Evolutionary conservation across 2,888 invertebrate genomes (phyloP).

Genomic region (Tenthredo distinguenda): DNA sequence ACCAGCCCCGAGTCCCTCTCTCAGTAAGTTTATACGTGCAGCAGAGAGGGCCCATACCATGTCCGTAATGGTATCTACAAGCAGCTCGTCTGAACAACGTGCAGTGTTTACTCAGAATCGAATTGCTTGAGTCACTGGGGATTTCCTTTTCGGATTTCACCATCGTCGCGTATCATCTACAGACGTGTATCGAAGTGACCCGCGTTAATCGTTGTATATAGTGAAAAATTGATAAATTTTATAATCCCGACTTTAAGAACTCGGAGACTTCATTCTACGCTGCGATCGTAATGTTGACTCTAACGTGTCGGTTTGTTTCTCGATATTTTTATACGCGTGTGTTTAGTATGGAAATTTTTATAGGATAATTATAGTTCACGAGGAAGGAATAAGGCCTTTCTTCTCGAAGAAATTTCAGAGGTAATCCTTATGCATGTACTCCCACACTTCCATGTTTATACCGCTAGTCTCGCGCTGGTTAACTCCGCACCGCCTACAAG

Average conservation of each 20-base stretch:
- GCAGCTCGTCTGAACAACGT: conserved; percentile 16
- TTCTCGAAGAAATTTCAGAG: not conserved
- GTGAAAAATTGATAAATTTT: no score
- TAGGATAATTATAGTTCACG: not conserved
- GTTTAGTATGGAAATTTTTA: not conserved
- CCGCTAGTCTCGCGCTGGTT: conserved; percentile 15
- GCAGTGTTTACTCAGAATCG: not conserved
- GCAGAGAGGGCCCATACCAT: conserved; percentile 43
- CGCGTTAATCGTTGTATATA: no score
- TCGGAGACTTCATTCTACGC: not conserved
- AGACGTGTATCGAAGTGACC: no score
- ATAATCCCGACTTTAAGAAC: not conserved
- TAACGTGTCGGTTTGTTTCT: not conserved
- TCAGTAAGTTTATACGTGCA: conserved; percentile 65
- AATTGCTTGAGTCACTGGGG: not conserved
- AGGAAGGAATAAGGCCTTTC: not conserved
- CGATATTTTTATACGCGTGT: not conserved
- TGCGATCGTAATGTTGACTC: not conserved
- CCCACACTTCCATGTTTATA: conserved; percentile 18
- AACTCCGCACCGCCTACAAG: conserved; percentile 12
- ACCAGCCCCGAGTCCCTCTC: conserved; percentile 71
- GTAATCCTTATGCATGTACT: conserved; percentile 8
- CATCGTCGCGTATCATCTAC: no score
- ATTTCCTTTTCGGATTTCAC: not conserved
- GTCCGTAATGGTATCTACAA: conserved; percentile 44